Evolutionary conservation across 2,888 invertebrate species (phyloP), one percentile per base, ranked within the genome.

Genomic region (Lepidocyrtoides sp.): DNA sequence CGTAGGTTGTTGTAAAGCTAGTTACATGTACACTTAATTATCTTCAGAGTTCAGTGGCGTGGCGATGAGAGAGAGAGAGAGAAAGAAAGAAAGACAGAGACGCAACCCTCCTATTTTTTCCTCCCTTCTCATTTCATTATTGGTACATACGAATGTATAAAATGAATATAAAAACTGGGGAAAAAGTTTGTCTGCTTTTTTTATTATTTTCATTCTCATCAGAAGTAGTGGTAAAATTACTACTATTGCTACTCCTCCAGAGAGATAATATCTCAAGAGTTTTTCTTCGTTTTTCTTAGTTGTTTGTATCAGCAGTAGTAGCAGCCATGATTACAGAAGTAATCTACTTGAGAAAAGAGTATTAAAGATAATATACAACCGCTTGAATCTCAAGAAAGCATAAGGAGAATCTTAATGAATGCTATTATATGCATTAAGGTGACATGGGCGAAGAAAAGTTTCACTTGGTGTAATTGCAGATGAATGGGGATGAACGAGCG

Each of bases 21-120:
- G 77, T 79, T 79, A 54, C 51, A 32, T 79, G 77, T 79, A 79
- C 77, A 79, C 77, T 79, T 79, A 51, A 79, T 79, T 79, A 79
- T 79, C 77, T 29, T 79, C 54, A 77, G 26, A 54, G 77, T 32
- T 8, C 29, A n/a, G 54, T 79, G 51, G 32, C 54, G 23, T 72
- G 44, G 44, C 20, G 14, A 29, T 72, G 72, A 44, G 23, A 23
- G 57, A 3, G 36, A 36, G 7, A 36, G 36, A 36, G 36, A 3
- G 57, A 57, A 3, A 20, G 20, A 57, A 10, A 72, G 14, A 20
- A 14, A 54, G 51, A 54, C 1, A 5, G 66, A 66, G 26, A 32
- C 41, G 23, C n/a, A 12, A 23, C 72, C 72, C 44, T 72, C 72
- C 8, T 41, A 7, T 36, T 32, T 72, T 72, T 72, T 41, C 20